A percentile compares a stretch with the other conserved stretches of the same genome.
These are phyloP conservation scores for Heliconius erato DNA, from an alignment of 2,888 invertebrate species.

Conservation along the genomic window DNA sequence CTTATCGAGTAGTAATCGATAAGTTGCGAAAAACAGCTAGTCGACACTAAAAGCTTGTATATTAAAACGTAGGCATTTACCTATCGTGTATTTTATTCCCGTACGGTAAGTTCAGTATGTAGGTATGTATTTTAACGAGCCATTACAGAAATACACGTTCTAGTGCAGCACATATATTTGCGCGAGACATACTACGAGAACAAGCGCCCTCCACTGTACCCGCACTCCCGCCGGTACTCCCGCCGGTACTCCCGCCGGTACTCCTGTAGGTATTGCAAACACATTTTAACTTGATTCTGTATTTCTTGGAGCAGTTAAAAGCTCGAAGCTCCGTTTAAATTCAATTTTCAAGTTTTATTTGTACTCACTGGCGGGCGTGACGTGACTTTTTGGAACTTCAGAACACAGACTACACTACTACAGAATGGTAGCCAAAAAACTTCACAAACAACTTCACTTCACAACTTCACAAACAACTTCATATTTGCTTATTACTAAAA, in stretches of 20 bases:
- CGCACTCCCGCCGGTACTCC: background rate
- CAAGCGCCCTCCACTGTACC: background rate
- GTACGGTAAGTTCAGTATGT: background rate
- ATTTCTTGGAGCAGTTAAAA: conserved; percentile 1
- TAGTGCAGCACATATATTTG: conserved; percentile 2
- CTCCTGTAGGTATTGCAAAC: background rate
- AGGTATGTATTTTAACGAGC: conserved; percentile 3
- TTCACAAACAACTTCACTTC: too few species aligned
- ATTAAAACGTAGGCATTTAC: background rate
- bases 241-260: background rate
- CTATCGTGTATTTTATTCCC: background rate
- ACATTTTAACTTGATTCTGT: background rate
- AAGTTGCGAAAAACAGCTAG: too few species aligned
- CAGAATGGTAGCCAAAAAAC: background rate
- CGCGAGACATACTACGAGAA: background rate
- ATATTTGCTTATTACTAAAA: background rate
- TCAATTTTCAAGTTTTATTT: conserved; percentile 18
- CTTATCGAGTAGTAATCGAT: too few species aligned
- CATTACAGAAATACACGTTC: conserved; percentile 1
- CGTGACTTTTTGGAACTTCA: background rate
- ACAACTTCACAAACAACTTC: too few species aligned
- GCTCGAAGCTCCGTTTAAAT: conserved; percentile 16
- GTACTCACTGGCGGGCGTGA: background rate
- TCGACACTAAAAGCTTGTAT: background rate
- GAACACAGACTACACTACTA: background rate